A percentile compares a stretch with the other conserved stretches of the same genome.
These are phyloP conservation scores for Burhinus oedicnemus DNA, from an alignment of 2,113 vertebrate genomes.

Conservation along the genomic window DNA sequence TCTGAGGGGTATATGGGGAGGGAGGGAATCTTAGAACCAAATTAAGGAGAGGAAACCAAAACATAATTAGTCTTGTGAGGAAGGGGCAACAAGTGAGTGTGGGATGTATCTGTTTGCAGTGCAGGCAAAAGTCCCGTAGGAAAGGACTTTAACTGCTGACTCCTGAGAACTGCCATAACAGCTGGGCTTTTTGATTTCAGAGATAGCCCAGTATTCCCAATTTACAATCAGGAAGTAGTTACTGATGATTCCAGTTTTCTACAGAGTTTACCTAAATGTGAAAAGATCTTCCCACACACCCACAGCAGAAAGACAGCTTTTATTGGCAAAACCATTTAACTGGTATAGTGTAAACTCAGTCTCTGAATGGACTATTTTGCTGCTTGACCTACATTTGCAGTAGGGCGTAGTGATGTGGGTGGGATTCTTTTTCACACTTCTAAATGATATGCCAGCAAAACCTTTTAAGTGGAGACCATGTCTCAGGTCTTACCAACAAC, in stretches of 20 bases:
- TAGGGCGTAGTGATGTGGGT: constrained; percentile 10
- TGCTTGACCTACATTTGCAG: constrained; percentile 22
- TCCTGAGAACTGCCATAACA: not conserved
- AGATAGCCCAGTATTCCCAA: not conserved
- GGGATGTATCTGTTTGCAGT: not conserved
- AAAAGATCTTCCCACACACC: constrained; percentile 15
- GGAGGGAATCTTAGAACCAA: not conserved
- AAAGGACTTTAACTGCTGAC: not conserved
- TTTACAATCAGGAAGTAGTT: not conserved
- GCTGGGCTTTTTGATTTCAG: not conserved
- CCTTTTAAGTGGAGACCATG: constrained; percentile 14
- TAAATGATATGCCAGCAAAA: constrained; percentile 22
- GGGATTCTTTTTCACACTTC: constrained; percentile 19
- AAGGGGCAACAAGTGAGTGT: not conserved
- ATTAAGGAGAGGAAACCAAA: not conserved
- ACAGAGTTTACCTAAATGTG: not conserved
- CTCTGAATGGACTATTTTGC: constrained; percentile 26
- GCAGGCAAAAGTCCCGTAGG: not conserved
- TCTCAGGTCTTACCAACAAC: not conserved
- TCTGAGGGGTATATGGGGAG: not conserved
- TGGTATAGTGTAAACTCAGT: not conserved
- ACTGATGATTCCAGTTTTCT: not conserved
- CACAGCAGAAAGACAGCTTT: constrained; percentile 12
- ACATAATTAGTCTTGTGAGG: not conserved
- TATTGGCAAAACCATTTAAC: not conserved